phyloP scores from a whole-genome alignment of 2,113 vertebrate genomes.

The Cisticola juncidis region DNA sequence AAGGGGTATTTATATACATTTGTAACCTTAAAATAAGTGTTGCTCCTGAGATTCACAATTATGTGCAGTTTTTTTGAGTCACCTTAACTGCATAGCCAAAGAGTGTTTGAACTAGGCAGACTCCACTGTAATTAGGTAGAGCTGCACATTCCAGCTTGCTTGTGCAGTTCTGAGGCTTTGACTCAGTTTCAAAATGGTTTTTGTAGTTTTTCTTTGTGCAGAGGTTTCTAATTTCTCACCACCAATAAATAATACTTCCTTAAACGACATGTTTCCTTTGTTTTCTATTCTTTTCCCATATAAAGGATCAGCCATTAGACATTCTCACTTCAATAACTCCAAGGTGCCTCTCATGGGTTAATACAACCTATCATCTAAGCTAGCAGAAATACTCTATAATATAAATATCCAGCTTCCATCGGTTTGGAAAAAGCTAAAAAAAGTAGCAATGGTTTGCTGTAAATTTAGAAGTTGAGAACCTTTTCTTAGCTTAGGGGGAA shows the following conservation, averaged over 20 bases:
- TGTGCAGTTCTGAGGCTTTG: not conserved
- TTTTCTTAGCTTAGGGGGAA: not conserved
- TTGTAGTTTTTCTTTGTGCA: accelerated
- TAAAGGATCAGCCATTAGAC: not conserved
- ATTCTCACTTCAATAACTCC: not conserved
- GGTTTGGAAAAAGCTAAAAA: not conserved
- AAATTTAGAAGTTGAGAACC: not conserved
- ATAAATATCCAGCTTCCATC: not conserved
- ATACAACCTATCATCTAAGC: not conserved
- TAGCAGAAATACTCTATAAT: not conserved
- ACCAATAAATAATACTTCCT: not conserved
- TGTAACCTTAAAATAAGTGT: not conserved
- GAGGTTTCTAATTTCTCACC: not conserved
- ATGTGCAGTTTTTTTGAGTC: not conserved
- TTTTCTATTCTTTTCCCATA: not conserved
- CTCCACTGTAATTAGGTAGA: not conserved
- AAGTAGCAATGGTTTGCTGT: not conserved
- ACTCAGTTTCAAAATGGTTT: not conserved
- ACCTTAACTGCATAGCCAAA: not conserved
- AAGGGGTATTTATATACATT: not conserved
- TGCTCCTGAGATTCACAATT: not conserved
- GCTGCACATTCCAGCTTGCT: not conserved
- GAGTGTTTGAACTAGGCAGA: not conserved
- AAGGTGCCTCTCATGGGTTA: not conserved
- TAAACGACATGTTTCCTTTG: not conserved